Percentiles rank a stretch among this genome's conserved stretches.
phyloP scores from a whole-genome alignment of 2,797 vertebrate genomes.

The Pagetopsis macropterus region DNA sequence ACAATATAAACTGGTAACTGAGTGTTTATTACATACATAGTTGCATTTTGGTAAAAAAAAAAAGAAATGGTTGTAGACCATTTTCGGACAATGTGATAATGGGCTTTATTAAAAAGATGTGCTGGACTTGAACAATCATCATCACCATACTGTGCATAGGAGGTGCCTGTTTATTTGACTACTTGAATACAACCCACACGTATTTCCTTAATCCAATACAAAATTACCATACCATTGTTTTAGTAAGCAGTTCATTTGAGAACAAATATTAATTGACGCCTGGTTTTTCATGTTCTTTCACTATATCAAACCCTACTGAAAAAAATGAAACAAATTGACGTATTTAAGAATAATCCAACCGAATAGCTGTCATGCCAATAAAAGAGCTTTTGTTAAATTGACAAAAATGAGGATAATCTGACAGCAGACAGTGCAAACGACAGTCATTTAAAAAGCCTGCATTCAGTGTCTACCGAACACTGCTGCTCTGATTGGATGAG shows the following conservation, averaged over 20 bases:
- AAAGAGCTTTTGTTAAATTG: neutral
- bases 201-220: constrained; percentile 35
- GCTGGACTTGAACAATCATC: constrained; percentile 41
- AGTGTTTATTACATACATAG: neutral
- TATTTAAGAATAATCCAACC: constrained; percentile 25
- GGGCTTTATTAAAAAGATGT: constrained; percentile 39
- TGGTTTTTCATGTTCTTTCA: constrained; percentile 40
- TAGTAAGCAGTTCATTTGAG: constrained; percentile 23
- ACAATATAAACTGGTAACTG: neutral
- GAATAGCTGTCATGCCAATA: constrained; percentile 3
- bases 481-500: neutral
- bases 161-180: constrained; percentile 45
- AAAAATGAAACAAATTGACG: constrained; percentile 25
- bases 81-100: constrained; percentile 50
- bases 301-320: constrained; percentile 37
- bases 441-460: neutral
- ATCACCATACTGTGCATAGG: constrained; percentile 26
- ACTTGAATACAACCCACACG: constrained; percentile 42
- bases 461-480: neutral
- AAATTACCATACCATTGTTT: constrained; percentile 49
- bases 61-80: neutral
- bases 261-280: constrained; percentile 24
- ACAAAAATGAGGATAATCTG: constrained; percentile 13
- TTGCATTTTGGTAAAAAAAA: neutral
- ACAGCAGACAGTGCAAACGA: constrained; percentile 8